Evolutionary conservation across 2,797 vertebrate species (phyloP), one percentile per base, ranked within the genome.

Genomic region (Mormyrus proboscirostris): DNA sequence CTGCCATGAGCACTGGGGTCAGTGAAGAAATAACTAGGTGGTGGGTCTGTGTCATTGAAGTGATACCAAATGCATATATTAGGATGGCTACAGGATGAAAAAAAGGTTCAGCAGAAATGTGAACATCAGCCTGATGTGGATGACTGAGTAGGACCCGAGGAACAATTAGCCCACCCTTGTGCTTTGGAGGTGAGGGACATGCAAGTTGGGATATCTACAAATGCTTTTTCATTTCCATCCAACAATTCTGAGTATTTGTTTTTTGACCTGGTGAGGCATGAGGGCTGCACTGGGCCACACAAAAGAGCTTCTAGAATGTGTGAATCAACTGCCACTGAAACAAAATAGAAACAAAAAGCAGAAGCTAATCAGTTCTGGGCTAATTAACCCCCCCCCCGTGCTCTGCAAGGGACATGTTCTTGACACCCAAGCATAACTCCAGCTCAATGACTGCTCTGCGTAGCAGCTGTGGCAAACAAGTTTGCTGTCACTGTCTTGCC

Each of bases 361-460:
- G 90, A 90, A 88, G 89, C 87, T 90, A 73, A 73, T 73, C 38
- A 16, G 7, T 6, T 14, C 10, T 38, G 85, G 73, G 89, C 89
- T 92, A 92, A 93, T 93, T 91, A 89, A 88, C 88, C 87, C 86
- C 85, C 65, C 88, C 90, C 91, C 49, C 19, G 86, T 91, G 90
- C 90, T 51, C 88, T 89, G 69, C 88, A 79, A 89, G 92, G 90
- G 89, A 89, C 89, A 89, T 91, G 85, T 92, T 89, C 85, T 88
- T 25, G 49, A 90, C 79, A 91, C 89, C 89, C 62, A 50, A 91
- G 90, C 92, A 92, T 91, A 88, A 90, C 91, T 92, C 79, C 88
- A 92, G 92, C 91, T 92, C 91, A 92, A 86, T 51, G 87, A 91
- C 25, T 89, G 88, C 73, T 89, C 90, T 89, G 85, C 88, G 92